Conservation (phyloP, 2,888 invertebrate genomes). For the Apocheima hispidaria region DNA sequence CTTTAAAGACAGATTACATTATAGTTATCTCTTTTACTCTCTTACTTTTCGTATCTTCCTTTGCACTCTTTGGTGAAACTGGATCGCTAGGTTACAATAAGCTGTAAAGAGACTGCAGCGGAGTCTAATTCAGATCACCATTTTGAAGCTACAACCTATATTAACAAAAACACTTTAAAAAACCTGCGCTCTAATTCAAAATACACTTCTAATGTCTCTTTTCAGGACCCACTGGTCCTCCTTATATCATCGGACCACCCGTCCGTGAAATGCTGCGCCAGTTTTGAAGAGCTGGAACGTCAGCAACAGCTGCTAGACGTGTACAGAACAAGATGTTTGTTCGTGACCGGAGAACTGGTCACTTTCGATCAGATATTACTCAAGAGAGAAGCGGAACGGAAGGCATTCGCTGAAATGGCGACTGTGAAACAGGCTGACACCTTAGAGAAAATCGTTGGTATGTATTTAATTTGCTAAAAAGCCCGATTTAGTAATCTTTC, state of each 20-base stretch:
- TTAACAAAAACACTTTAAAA: too few relatives aligned
- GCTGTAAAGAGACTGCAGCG: too few relatives aligned
- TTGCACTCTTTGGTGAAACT: too few relatives aligned
- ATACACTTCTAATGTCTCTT: too few relatives aligned
- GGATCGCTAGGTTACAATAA: too few relatives aligned
- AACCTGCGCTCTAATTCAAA: too few relatives aligned
- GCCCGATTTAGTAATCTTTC: not conserved
- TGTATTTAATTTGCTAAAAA: too few relatives aligned
- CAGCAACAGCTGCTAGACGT: conserved; percentile 81
- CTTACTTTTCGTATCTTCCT: too few relatives aligned
- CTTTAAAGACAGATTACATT: too few relatives aligned
- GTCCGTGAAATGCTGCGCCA: conserved; percentile 82
- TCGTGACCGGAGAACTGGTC: conserved; percentile 81
- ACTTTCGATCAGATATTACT: conserved; percentile 81
- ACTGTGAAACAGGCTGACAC: conserved; percentile 81
- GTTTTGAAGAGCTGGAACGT: conserved; percentile 77
- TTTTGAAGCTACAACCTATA: too few relatives aligned
- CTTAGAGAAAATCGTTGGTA: conserved; percentile 78
- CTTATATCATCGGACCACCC: conserved; percentile 84
- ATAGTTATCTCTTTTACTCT: too few relatives aligned
- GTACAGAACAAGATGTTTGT: conserved; percentile 81
- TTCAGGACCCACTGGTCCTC: conserved; percentile 83
- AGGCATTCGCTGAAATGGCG: conserved; percentile 83
- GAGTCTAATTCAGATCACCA: too few relatives aligned
- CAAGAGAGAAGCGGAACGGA: conserved; percentile 76